phyloP scores from a whole-genome alignment of 2,888 invertebrate genomes.

The Pharmacophagus antenor region DNA sequence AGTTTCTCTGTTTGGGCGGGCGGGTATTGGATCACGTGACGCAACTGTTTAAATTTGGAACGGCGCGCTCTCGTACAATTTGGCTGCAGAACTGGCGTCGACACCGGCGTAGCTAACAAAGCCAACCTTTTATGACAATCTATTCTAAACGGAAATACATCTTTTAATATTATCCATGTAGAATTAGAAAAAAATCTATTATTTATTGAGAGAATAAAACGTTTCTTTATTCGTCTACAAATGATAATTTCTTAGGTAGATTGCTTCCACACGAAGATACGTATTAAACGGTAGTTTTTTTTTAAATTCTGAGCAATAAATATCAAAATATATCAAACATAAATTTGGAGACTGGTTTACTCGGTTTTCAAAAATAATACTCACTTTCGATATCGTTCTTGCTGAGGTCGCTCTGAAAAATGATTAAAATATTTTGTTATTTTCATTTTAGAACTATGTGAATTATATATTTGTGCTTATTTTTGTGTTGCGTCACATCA shows the following conservation, averaged over 20 bases:
- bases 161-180: too few relatives aligned
- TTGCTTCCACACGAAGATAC: too few relatives aligned
- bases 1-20: slow-evolving; percentile 80
- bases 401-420: slow-evolving; percentile 91
- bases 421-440: slow-evolving; percentile 72
- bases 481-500: slow-evolving; percentile 53
- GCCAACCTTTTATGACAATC: slow-evolving; percentile 71
- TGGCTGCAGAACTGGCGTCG: slow-evolving; percentile 58
- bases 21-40: slow-evolving; percentile 72
- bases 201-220: background rate
- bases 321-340: background rate
- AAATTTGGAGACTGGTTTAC: background rate
- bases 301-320: background rate
- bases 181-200: background rate
- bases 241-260: too few relatives aligned
- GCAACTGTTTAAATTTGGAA: slow-evolving; percentile 70
- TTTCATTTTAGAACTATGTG: slow-evolving; percentile 51
- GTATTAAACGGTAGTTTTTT: too few relatives aligned
- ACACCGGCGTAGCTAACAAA: slow-evolving; percentile 61
- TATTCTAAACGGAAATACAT: background rate
- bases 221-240: too few relatives aligned
- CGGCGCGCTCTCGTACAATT: slow-evolving; percentile 64
- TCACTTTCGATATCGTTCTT: slow-evolving; percentile 94
- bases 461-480: slow-evolving; percentile 55
- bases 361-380: slow-evolving; percentile 66